These are phyloP conservation scores for Odontesthes bonariensis DNA, from an alignment of 2,113 vertebrate genomes.

Conservation along the genomic window DNA sequence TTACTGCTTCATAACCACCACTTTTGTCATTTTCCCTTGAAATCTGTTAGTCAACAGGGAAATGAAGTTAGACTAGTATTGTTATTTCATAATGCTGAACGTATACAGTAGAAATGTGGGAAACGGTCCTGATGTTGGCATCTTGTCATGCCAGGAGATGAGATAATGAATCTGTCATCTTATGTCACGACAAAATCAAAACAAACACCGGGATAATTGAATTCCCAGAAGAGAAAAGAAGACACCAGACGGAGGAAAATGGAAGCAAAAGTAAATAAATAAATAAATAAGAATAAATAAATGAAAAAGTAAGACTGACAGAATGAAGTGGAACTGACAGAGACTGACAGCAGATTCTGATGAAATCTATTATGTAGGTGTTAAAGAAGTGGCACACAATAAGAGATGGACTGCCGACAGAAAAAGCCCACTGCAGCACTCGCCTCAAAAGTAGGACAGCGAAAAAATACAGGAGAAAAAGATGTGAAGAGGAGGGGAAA, in stretches of 20 bases:
- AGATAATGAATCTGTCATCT: constrained; percentile 84
- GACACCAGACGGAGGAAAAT: constrained; percentile 63
- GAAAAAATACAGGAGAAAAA: constrained; percentile 27
- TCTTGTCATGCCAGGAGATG: constrained; percentile 73
- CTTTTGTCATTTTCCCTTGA: background rate
- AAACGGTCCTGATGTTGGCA: constrained; percentile 37
- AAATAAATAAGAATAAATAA: constrained; percentile 27
- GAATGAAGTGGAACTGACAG: constrained; percentile 69
- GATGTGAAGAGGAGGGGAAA: constrained; percentile 7
- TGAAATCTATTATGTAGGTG: constrained; percentile 81
- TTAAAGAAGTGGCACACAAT: constrained; percentile 75
- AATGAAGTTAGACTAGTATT: background rate
- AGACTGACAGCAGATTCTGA: constrained; percentile 73
- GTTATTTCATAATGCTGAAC: constrained; percentile 26
- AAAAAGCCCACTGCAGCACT: constrained; percentile 47
- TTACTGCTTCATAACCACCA: too few relatives aligned
- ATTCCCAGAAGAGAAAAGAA: constrained; percentile 70
- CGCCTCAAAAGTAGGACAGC: constrained; percentile 53
- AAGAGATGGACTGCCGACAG: constrained; percentile 47
- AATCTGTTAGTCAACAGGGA: constrained; percentile 32
- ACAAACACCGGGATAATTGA: constrained; percentile 81
- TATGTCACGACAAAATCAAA: constrained; percentile 81
- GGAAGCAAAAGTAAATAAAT: constrained; percentile 22
- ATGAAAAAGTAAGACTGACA: constrained; percentile 30
- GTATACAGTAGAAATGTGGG: background rate